Evolutionary conservation across 2,888 invertebrate genomes (phyloP), one percentile per base, ranked within the genome.

Genomic region (Eristalis arbustorum): DNA sequence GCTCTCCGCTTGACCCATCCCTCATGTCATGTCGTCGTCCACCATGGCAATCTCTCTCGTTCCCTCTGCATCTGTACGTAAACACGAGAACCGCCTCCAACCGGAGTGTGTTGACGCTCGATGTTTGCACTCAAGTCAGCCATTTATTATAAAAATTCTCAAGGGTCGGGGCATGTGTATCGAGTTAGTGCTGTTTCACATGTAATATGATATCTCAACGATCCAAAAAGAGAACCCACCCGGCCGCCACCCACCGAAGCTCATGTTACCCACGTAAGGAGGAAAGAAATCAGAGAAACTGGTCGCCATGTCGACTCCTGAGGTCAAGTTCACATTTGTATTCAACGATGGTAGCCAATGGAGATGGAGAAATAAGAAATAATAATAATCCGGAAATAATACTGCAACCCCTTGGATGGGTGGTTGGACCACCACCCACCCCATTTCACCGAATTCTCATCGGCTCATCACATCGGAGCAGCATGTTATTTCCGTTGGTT

Each of bases 321-420:
- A 72, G 87, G 87, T 87, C 87, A 87, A 87, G 87, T 83, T 87
- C 87, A 83, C 83, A 87, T 87, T 87, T 78, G 83, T 87, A 87
- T 87, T 87, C 87, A 79, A 87, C 82, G 71, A 22, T 69, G 75
- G 74, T 59, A 23, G 71, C 77, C 63, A 67, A n/a, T 75, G 56
- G 73, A 69, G 73, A 73, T 69, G 62, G 61, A 74, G 74, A 57
- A 87, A 87, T 75, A 87, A 87, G 75, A 83, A 83, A 87, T 83
- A 87, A 87, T 87, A 87, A 83, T 87, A 87, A 87, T 87, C 87
- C 83, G 87, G 83, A 87, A 83, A 79, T 87, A 87, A 87, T 87
- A 68, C 71, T 72, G 67, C 83, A 83, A 87, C 75, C 83, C 83
- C 78, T 83, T 87, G 64, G 49, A 5, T 42, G 42, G 42, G 1